Conservation (phyloP, 2,113 vertebrate genomes). For the Odocoileus virginianus region DNA sequence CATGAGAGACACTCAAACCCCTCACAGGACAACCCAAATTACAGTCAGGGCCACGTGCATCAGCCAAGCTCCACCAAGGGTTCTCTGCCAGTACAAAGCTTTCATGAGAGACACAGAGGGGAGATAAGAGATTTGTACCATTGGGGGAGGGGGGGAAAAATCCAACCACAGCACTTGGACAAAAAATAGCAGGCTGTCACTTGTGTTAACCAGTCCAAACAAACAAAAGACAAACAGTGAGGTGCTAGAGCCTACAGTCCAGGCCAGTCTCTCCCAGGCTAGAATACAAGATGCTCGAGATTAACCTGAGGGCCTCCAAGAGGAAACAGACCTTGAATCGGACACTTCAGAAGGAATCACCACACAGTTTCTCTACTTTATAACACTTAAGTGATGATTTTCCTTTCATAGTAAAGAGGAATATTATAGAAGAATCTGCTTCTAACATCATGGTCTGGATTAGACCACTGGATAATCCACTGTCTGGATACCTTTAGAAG, state of each 20-base stretch:
- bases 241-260: neutral
- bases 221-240: neutral
- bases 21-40: neutral
- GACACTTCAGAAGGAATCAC: neutral
- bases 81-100: neutral
- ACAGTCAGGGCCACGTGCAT: neutral
- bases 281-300: neutral
- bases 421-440: neutral
- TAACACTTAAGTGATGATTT: neutral
- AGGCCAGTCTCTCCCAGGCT: neutral
- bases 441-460: neutral
- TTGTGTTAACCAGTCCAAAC: neutral
- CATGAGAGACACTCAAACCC: neutral
- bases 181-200: neutral
- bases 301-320: neutral
- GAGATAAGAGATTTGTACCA: neutral
- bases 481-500: neutral
- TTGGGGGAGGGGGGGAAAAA: neutral
- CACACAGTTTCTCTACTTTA: neutral
- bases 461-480: neutral
- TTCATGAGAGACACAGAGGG: neutral
- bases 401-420: neutral
- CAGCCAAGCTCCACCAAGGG: neutral
- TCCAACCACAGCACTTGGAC: neutral
- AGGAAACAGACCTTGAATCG: neutral